phyloP scores from a whole-genome alignment of 64 coral and sea anemone species.

The Actinia equina region DNA sequence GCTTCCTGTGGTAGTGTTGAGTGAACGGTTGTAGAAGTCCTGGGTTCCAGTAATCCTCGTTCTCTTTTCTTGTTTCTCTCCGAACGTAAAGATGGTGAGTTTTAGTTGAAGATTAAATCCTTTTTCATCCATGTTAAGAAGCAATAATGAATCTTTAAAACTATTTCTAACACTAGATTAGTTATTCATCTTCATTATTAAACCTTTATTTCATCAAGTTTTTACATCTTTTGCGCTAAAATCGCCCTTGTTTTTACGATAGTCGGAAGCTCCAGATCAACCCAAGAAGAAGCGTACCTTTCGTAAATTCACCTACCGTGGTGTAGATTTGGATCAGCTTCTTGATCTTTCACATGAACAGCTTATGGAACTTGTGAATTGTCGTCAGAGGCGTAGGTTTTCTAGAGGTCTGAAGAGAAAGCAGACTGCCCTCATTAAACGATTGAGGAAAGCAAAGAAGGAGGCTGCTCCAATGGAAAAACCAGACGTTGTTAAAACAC shows the following conservation, averaged over 20 bases:
- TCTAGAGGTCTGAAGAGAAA: conserved; percentile 90
- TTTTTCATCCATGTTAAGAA: neutral
- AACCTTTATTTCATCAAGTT: neutral
- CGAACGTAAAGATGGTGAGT: conserved; percentile 25
- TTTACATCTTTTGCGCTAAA: neutral
- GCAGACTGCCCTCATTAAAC: conserved; percentile 72
- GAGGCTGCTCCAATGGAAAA: conserved; percentile 96
- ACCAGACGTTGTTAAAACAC: conserved; percentile 93
- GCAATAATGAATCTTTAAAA: neutral
- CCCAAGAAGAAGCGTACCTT: conserved; percentile 95
- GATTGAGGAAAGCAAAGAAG: conserved; percentile 97
- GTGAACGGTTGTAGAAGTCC: neutral
- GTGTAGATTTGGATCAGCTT: conserved; percentile 96
- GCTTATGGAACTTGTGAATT: conserved; percentile 83
- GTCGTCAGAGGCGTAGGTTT: conserved; percentile 89
- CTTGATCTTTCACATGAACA: conserved; percentile 88
- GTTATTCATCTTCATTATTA: neutral
- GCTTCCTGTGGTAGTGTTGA: conserved; percentile 3
- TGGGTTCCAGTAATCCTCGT: conserved; percentile 1
- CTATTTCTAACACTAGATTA: neutral
- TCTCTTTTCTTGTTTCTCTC: conserved; percentile 35
- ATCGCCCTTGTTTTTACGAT: neutral
- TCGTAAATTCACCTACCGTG: conserved; percentile 95
- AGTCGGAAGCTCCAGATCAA: conserved; percentile 62
- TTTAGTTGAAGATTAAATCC: conserved; percentile 16